Evolutionary conservation across 2,797 vertebrate species (phyloP).

Genomic region (Rousettus madagascariensis): DNA sequence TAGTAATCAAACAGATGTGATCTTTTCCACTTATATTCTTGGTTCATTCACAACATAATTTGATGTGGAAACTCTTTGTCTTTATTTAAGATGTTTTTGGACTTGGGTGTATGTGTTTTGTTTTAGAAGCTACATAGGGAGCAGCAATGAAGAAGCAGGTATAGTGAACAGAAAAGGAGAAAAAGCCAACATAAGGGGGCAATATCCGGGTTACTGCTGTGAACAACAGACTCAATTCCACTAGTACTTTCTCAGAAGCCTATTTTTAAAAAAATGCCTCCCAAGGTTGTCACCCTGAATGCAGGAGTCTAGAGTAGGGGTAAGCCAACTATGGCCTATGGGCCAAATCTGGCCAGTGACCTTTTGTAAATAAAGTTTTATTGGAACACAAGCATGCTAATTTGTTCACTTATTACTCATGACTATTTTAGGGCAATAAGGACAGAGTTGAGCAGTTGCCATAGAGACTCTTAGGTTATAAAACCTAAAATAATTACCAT

Average conservation of each 20-base stretch:
- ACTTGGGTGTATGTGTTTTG: background rate
- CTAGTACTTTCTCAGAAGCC: background rate
- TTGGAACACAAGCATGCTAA: background rate
- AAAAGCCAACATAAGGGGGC: background rate
- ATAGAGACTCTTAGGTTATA: background rate
- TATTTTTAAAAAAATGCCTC: background rate
- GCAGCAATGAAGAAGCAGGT: background rate
- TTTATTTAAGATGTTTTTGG: background rate
- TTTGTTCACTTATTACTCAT: background rate
- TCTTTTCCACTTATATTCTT: background rate
- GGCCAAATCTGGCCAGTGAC: background rate
- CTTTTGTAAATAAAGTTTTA: background rate
- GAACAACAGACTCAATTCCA: background rate
- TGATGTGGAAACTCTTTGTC: background rate
- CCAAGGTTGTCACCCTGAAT: background rate
- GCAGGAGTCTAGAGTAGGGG: background rate
- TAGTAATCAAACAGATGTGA: background rate
- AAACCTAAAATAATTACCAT: background rate
- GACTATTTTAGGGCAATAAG: background rate
- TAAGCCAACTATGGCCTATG: background rate
- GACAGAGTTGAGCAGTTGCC: background rate
- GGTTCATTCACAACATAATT: background rate
- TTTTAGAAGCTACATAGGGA: background rate
- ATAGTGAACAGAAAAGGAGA: background rate
- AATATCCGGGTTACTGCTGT: background rate